Evolutionary conservation across 2,888 invertebrate genomes (phyloP).

Genomic region (Mycalesis mineus): DNA sequence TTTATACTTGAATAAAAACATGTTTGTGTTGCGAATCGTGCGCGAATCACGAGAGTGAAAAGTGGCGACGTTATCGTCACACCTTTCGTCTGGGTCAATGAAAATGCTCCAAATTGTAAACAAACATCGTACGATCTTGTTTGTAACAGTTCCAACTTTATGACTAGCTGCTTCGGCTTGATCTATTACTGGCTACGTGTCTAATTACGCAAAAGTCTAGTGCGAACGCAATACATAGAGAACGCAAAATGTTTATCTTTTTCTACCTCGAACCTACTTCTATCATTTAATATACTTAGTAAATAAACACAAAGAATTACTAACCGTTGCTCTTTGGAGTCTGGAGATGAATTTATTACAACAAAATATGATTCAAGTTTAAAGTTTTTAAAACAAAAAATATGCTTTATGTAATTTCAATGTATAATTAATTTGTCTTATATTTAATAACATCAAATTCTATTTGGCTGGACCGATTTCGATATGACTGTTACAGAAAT

Average conservation of each 20-base stretch:
- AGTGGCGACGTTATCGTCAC: slow-evolving; percentile 37
- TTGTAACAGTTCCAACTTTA: slow-evolving; percentile 44
- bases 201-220: not conserved
- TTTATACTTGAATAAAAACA: slow-evolving; percentile 57
- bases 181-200: slow-evolving; percentile 9
- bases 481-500: too few relatives aligned
- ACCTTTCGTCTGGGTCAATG: slow-evolving; percentile 50
- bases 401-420: too few relatives aligned
- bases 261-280: too few relatives aligned
- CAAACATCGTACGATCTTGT: slow-evolving; percentile 60
- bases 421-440: too few relatives aligned
- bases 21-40: slow-evolving; percentile 41
- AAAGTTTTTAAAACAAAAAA: too few relatives aligned
- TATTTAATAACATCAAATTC: too few relatives aligned
- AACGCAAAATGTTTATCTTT: not conserved
- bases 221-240: not conserved
- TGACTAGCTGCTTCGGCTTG: not conserved
- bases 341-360: too few relatives aligned
- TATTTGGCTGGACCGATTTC: too few relatives aligned
- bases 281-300: too few relatives aligned
- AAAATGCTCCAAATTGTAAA: slow-evolving; percentile 46
- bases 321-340: too few relatives aligned
- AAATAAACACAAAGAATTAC: too few relatives aligned
- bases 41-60: slow-evolving; percentile 23
- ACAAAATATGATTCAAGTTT: too few relatives aligned